Conservation (phyloP, 2,113 vertebrate species). For the Zapus hudsonius region DNA sequence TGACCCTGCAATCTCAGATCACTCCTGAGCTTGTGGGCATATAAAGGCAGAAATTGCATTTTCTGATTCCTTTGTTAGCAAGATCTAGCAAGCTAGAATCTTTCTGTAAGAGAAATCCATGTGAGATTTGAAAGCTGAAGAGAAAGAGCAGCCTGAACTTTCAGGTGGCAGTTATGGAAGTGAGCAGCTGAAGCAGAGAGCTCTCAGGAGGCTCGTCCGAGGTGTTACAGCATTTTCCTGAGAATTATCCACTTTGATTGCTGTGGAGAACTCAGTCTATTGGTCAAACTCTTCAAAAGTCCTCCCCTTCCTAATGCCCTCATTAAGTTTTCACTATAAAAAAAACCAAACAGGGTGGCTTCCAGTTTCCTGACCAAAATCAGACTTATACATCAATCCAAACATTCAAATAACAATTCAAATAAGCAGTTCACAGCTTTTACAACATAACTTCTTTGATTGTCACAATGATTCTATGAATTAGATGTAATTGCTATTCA, state of each 20-base stretch:
- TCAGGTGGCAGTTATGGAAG: not conserved
- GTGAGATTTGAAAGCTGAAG: not conserved
- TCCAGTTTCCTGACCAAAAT: not conserved
- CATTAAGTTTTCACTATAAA: not conserved
- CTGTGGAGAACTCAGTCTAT: not conserved
- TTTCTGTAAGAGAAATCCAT: not conserved
- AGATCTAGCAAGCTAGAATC: not conserved
- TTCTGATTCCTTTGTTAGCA: not conserved
- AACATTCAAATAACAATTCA: not conserved
- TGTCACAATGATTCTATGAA: not conserved
- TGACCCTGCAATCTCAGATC: too few relatives aligned
- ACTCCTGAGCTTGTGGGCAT: not conserved
- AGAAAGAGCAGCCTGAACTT: not conserved
- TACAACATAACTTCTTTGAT: not conserved
- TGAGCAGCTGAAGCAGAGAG: not conserved
- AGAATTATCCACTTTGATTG: not conserved
- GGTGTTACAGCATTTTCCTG: not conserved
- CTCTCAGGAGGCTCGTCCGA: not conserved
- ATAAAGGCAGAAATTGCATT: not conserved
- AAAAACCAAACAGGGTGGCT: not conserved
- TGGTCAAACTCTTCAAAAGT: not conserved
- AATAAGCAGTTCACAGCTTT: not conserved
- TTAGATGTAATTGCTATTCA: not conserved
- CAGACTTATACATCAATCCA: not conserved
- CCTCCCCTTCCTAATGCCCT: not conserved